Percentiles rank a stretch among this genome's conserved stretches.
Evolutionary conservation across 2,113 vertebrate species (phyloP).

Genomic region (Trematocara variabile): DNA sequence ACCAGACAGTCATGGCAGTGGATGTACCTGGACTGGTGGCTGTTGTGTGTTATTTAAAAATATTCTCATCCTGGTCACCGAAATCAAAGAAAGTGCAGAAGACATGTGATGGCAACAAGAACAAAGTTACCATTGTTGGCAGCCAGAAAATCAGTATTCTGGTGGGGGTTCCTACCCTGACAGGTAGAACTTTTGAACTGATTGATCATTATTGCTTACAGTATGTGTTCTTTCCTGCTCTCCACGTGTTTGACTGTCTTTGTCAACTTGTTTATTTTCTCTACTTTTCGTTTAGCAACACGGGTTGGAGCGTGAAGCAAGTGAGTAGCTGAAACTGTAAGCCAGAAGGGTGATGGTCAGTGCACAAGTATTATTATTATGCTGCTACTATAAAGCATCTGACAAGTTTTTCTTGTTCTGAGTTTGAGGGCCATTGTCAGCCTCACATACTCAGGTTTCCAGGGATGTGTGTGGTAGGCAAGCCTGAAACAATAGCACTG

Average conservation of each 20-base stretch:
- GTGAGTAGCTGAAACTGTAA: constrained; percentile 58
- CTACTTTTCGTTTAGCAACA: constrained; percentile 40
- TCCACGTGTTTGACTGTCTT: background rate
- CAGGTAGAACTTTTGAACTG: constrained; percentile 7
- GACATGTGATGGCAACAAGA: constrained; percentile 48
- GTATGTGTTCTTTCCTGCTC: background rate
- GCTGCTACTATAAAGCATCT: background rate
- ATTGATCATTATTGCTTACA: background rate
- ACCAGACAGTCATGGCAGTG: constrained; percentile 38
- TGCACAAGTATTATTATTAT: background rate
- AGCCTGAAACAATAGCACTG: background rate
- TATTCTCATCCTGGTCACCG: constrained; percentile 57
- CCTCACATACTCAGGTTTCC: background rate
- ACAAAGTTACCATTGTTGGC: constrained; percentile 70
- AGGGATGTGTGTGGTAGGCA: background rate
- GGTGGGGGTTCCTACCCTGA: constrained; percentile 47
- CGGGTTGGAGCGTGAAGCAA: background rate
- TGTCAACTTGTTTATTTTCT: background rate
- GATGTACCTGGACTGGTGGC: constrained; percentile 60
- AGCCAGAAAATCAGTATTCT: constrained; percentile 46
- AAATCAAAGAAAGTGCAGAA: constrained; percentile 72
- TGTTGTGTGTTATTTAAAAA: constrained; percentile 67
- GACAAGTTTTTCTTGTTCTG: background rate
- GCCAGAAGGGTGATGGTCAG: background rate
- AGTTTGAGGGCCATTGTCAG: background rate